Percentiles rank a stretch among this genome's conserved stretches.
phyloP scores from a whole-genome alignment of 2,888 invertebrate species.

The Cheilosia variabilis region DNA sequence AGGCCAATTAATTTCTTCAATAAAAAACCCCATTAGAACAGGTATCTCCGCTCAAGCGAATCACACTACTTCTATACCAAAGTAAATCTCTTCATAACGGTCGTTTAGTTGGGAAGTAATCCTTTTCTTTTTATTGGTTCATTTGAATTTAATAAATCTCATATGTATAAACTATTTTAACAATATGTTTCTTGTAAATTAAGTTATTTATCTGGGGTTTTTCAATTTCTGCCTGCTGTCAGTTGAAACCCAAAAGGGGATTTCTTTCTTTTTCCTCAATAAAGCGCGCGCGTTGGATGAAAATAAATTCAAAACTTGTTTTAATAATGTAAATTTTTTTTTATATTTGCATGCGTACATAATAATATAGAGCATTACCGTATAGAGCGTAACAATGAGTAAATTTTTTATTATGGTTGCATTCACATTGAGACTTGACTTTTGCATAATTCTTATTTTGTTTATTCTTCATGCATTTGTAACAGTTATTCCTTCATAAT shows the following conservation, averaged over 20 bases:
- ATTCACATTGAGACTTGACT: constrained; percentile 16
- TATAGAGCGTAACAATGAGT: constrained; percentile 42
- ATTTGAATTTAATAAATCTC: constrained; percentile 40
- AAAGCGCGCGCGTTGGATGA: constrained; percentile 28
- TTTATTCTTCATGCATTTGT: constrained; percentile 27
- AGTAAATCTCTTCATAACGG: too few relatives aligned
- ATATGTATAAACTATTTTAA: constrained; percentile 2
- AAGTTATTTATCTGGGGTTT: constrained; percentile 15
- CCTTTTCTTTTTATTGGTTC: constrained; percentile 28
- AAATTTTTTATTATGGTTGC: constrained; percentile 26
- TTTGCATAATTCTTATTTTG: constrained; percentile 2
- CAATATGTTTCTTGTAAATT: constrained; percentile 17
- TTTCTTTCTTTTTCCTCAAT: constrained; percentile 13
- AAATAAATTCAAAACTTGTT: constrained; percentile 18
- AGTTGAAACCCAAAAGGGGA: constrained; percentile 6
- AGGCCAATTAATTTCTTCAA: too few relatives aligned
- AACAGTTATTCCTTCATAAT: constrained; percentile 44
- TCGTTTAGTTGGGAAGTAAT: neutral
- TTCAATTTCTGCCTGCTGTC: neutral
- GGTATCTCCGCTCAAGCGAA: too few relatives aligned
- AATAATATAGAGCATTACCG: constrained; percentile 5
- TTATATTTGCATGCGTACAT: neutral
- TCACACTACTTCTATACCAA: too few relatives aligned
- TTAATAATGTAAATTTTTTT: constrained; percentile 33
- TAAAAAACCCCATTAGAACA: too few relatives aligned